Conservation (phyloP, 2,888 invertebrate genomes). For the Chrysina gloriosa region DNA sequence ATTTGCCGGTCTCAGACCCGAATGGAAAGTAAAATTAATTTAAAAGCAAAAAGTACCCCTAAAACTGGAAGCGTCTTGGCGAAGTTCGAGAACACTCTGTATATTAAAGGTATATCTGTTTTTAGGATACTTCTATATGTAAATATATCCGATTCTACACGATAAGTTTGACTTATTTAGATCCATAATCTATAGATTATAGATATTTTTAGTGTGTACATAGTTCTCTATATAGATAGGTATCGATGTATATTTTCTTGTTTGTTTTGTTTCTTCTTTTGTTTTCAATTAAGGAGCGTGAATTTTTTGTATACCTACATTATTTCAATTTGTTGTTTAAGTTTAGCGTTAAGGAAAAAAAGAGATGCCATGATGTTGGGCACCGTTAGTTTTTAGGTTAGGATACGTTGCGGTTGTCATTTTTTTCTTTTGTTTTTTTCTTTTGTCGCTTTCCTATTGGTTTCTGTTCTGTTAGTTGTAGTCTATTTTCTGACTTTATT, state of each 20-base stretch:
- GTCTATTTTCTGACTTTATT: conserved; percentile 5
- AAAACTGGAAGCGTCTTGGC: background rate
- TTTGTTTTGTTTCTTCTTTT: background rate
- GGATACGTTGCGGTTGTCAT: background rate
- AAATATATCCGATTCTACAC: too few relatives aligned
- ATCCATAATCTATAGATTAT: too few relatives aligned
- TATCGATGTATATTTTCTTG: too few relatives aligned
- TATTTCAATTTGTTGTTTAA: background rate
- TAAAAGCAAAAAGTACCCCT: too few relatives aligned
- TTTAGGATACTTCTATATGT: conserved; percentile 29
- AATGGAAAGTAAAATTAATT: too few relatives aligned
- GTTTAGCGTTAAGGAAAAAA: too few relatives aligned
- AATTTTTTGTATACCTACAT: conserved; percentile 12
- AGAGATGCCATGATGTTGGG: too few relatives aligned
- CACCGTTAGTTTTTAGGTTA: background rate
- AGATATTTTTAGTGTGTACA: too few relatives aligned
- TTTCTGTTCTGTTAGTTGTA: background rate
- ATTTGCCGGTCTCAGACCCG: too few relatives aligned
- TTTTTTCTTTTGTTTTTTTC: background rate
- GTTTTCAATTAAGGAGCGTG: background rate
- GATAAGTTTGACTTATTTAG: too few relatives aligned
- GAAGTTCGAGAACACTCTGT: conserved; percentile 10
- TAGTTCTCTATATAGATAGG: too few relatives aligned
- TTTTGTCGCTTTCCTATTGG: background rate
- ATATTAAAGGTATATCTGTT: conserved; percentile 30